Evolutionary conservation across 2,888 invertebrate genomes (phyloP).

Genomic region (Saturnia japonica): DNA sequence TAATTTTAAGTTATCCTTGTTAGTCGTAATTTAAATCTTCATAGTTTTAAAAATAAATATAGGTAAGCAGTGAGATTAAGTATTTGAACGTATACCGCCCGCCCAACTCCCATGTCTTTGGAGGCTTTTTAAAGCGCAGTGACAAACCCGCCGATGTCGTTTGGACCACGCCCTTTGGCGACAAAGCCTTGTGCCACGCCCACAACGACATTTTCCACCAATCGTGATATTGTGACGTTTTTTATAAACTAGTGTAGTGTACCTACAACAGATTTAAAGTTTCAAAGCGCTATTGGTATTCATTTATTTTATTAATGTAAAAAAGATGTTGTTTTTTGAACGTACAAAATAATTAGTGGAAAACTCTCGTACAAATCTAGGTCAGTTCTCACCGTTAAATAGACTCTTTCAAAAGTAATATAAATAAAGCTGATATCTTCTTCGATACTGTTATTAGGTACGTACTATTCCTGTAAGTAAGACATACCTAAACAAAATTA

Average conservation of each 20-base stretch:
- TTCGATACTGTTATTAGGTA: too few relatives aligned
- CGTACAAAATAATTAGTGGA: too few relatives aligned
- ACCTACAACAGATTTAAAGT: constrained; percentile 6
- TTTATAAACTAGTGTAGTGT: constrained; percentile 35
- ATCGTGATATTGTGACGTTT: constrained; percentile 49
- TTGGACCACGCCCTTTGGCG: constrained; percentile 76
- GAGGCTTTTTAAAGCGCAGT: constrained; percentile 69
- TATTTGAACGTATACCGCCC: constrained; percentile 28
- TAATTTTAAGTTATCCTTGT: neutral
- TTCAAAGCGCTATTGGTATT: neutral
- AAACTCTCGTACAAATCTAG: too few relatives aligned
- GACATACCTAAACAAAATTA: too few relatives aligned
- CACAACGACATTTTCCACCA: constrained; percentile 75
- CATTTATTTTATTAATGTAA: neutral
- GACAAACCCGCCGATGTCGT: constrained; percentile 63
- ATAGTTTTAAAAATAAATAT: neutral
- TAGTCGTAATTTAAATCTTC: neutral
- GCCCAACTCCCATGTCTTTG: constrained; percentile 33
- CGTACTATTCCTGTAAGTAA: too few relatives aligned
- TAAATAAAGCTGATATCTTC: too few relatives aligned
- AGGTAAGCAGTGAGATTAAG: too few relatives aligned
- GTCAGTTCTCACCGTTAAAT: too few relatives aligned
- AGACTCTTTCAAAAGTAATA: too few relatives aligned
- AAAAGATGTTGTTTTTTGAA: too few relatives aligned
- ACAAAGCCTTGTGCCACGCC: constrained; percentile 74